Evolutionary conservation across 2,113 vertebrate genomes (phyloP), one percentile per base, ranked within the genome.

Genomic region (Prietella phreatophila): DNA sequence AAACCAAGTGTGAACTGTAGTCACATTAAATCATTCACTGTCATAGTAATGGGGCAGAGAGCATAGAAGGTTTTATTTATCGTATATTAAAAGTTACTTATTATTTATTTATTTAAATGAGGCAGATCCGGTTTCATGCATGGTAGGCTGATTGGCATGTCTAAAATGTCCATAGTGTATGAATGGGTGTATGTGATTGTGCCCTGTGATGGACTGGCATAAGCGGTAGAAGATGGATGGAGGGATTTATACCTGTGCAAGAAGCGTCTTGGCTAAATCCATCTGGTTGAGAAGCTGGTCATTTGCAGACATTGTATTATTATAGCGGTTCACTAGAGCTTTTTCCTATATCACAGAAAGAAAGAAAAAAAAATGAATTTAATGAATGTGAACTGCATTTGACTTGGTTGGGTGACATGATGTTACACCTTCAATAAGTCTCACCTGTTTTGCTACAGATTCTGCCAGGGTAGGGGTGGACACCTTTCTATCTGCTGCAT

Each of bases 391-490:
- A 65, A 53, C 15, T 0, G 25, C 1, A 61, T 58, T 5, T n/a
- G 63, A 50, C 20, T 82, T 85, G 78, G 15, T 69, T 19, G 0
- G 9, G 19, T 53, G 10, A 4, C 30, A n/a, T 58, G 61, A 15
- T 39, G 13, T 83, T 78, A 19, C 9, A 85, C 25, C 55, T 79
- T 15, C 1, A 75, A n/a, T 50, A 19, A 50, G 27, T 56, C 39
- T 93, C 90, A 98, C 98, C 97, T 98, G 94, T 91, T 95, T 95
- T 91, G 96, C 94, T 91, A 98, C 94, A 90, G 95, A 93, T 15
- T 97, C 96, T 84, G 95, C 93, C 85, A 99, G 94, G 0, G 96
- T 94, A 5, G 91, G 90, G 47, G 93, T 90, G 30, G 87, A 90
- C 60, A 95, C 89, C 84, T 92, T 97, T 91, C 96, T 95, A 82